Percentiles rank a stretch among this genome's conserved stretches.
Conservation (phyloP, 2,888 invertebrate genomes). For the Drosophila meridionalis region DNA sequence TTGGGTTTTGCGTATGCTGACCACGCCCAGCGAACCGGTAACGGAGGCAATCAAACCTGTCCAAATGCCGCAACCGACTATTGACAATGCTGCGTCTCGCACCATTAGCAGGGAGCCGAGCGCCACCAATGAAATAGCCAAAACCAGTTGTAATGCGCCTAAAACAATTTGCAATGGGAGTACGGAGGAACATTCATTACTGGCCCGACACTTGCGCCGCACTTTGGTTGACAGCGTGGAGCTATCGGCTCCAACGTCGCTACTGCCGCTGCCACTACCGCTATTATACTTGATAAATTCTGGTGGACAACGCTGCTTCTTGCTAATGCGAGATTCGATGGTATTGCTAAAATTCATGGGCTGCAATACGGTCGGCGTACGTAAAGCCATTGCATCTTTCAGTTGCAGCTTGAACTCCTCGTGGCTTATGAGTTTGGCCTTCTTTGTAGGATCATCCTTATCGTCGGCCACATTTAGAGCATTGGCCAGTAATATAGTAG, state of each 20-base stretch:
- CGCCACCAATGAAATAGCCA: slow-evolving; percentile 83
- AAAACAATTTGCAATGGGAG: slow-evolving; percentile 83
- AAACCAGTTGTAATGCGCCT: slow-evolving; percentile 82
- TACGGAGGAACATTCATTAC: slow-evolving; percentile 76
- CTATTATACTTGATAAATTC: slow-evolving; percentile 83
- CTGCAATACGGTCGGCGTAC: slow-evolving; percentile 31
- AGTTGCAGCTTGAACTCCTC: slow-evolving; percentile 83
- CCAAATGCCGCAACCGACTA: slow-evolving; percentile 84
- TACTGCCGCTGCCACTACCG: slow-evolving; percentile 46
- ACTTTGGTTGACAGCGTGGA: slow-evolving; percentile 63
- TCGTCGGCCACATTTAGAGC: slow-evolving; percentile 18
- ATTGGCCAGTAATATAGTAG: slow-evolving; percentile 63
- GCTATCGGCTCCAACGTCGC: slow-evolving; percentile 36
- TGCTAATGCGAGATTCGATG: slow-evolving; percentile 82
- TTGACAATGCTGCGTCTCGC: slow-evolving; percentile 82
- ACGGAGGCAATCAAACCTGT: slow-evolving; percentile 83
- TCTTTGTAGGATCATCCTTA: slow-evolving; percentile 45
- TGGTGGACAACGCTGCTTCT: slow-evolving; percentile 83
- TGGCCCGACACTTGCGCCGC: slow-evolving; percentile 54
- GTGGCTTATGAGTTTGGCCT: slow-evolving; percentile 81
- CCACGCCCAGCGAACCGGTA: slow-evolving; percentile 84
- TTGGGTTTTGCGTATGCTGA: slow-evolving; percentile 84
- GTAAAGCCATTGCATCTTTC: slow-evolving; percentile 71
- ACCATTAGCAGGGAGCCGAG: slow-evolving; percentile 83
- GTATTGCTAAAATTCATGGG: slow-evolving; percentile 63